Conservation (phyloP, 2,797 vertebrate genomes). For the Catharus ustulatus region DNA sequence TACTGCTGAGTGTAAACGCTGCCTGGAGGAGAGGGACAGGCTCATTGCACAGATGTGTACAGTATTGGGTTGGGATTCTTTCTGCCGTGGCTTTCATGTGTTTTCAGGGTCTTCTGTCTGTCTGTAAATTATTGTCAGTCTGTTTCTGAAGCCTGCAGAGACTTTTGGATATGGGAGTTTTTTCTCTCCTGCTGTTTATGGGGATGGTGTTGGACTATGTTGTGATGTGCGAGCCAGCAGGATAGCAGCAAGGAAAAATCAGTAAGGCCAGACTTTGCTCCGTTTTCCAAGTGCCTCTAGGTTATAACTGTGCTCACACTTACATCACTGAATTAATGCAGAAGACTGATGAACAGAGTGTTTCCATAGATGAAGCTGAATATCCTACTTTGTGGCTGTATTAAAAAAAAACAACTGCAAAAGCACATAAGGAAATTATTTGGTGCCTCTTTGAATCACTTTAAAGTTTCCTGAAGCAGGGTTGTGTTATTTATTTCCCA, state of each 20-base stretch:
- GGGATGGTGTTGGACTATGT: background rate
- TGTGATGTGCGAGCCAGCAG: background rate
- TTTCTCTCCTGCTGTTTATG: background rate
- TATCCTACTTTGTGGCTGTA: background rate
- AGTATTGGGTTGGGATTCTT: rapidly evolving
- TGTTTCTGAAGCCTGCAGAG: background rate
- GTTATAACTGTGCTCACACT: background rate
- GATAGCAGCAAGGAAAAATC: background rate
- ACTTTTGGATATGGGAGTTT: background rate
- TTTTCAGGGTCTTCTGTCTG: background rate
- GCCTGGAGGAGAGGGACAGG: background rate
- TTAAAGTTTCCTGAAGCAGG: background rate
- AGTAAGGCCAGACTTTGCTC: background rate
- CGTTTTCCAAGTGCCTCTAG: background rate
- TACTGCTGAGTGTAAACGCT: background rate
- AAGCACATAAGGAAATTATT: background rate
- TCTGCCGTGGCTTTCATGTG: background rate
- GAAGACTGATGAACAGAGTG: background rate
- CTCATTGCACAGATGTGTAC: background rate
- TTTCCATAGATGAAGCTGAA: background rate
- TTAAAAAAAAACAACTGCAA: background rate
- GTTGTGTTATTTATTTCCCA: background rate
- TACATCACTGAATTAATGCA: background rate
- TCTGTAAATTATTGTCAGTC: background rate
- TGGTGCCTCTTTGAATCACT: background rate